Percentiles rank a stretch among this genome's conserved stretches.
Evolutionary conservation across 2,113 vertebrate genomes (phyloP).

Genomic region (Formicarius rufipectus): DNA sequence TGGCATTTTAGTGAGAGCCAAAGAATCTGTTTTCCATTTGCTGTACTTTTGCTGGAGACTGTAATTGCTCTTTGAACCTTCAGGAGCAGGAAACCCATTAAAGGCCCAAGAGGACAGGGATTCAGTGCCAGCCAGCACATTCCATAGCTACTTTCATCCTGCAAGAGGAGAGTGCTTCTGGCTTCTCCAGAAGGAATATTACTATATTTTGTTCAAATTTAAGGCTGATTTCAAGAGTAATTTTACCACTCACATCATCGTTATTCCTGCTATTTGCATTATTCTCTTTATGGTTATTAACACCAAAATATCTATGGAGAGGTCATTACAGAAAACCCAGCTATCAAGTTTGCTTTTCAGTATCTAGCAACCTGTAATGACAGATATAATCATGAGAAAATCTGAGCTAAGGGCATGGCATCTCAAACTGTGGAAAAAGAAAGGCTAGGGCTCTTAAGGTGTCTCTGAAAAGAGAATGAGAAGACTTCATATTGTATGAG

Average conservation of each 20-base stretch:
- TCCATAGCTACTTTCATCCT: conserved; percentile 71
- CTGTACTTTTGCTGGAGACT: conserved; percentile 73
- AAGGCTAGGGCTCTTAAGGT: background rate
- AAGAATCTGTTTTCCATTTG: conserved; percentile 78
- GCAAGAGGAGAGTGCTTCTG: conserved; percentile 31
- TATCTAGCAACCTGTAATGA: background rate
- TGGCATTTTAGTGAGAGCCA: conserved; percentile 54
- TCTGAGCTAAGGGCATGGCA: background rate
- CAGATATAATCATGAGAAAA: background rate
- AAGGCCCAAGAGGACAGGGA: conserved; percentile 69
- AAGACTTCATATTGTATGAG: background rate
- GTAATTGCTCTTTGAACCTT: conserved; percentile 77
- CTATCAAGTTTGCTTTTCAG: background rate
- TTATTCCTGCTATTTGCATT: background rate
- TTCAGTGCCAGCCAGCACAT: conserved; percentile 65
- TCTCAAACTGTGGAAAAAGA: background rate
- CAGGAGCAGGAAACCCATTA: conserved; percentile 75
- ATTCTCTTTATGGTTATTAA: background rate
- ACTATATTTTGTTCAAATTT: conserved; percentile 22
- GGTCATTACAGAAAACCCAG: background rate
- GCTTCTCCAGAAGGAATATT: conserved; percentile 34
- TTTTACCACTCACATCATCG: conserved; percentile 24
- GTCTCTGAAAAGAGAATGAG: background rate
- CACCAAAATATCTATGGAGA: background rate
- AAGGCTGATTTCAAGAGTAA: conserved; percentile 32